phyloP scores from a whole-genome alignment of 2,113 vertebrate genomes.

The Synchiropus splendidus region DNA sequence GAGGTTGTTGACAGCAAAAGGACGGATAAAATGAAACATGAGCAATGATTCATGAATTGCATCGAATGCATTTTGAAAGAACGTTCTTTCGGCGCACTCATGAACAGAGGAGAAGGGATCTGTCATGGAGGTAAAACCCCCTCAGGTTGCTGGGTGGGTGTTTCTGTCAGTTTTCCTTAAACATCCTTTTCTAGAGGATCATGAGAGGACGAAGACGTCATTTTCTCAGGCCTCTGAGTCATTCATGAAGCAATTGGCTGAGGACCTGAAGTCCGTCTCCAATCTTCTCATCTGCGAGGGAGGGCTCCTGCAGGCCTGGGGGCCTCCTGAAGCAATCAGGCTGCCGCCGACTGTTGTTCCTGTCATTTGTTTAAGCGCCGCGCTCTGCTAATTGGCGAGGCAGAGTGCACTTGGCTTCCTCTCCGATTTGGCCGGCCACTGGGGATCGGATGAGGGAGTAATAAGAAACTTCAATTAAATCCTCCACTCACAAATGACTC shows the following conservation, averaged over 20 bases:
- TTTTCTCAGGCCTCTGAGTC: conserved; percentile 41
- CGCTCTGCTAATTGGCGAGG: conserved; percentile 55
- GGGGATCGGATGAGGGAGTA: conserved; percentile 42
- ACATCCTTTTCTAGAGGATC: conserved; percentile 36
- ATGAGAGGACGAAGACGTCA: conserved; percentile 32
- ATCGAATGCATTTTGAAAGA: too few species aligned
- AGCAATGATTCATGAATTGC: too few species aligned
- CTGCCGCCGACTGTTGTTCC: conserved; percentile 38
- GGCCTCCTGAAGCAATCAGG: conserved; percentile 41
- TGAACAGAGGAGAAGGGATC: background rate
- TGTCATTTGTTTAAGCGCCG: conserved; percentile 47
- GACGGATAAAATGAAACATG: too few species aligned
- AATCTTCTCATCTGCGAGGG: conserved; percentile 44
- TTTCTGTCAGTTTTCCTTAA: background rate
- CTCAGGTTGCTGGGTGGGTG: too few species aligned
- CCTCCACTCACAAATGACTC: conserved; percentile 33
- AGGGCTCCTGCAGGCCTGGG: conserved; percentile 38
- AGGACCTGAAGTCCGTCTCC: conserved; percentile 36
- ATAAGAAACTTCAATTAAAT: conserved; percentile 50
- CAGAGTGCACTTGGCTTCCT: conserved; percentile 50
- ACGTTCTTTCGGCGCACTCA: background rate
- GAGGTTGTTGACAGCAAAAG: too few species aligned
- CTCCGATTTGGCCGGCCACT: conserved; percentile 45
- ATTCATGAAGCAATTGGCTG: conserved; percentile 41
- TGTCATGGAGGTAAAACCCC: too few species aligned